These are phyloP conservation scores for Taeniopygia guttata DNA, from an alignment of 2,797 vertebrate species.

Conservation along the genomic window DNA sequence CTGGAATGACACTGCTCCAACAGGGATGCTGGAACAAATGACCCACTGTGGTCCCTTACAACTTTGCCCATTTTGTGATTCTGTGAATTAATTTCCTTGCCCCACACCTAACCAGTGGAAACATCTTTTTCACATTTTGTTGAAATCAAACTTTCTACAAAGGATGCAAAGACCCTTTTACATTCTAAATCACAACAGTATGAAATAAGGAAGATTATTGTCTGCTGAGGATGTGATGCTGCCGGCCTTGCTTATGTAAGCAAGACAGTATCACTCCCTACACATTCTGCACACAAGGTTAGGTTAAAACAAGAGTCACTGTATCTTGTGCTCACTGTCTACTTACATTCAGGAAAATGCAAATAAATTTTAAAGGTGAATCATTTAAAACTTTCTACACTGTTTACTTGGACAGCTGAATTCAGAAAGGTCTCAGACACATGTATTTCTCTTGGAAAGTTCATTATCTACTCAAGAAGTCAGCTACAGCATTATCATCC, in stretches of 20 bases:
- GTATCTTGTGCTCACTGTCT: background rate
- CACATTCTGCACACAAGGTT: background rate
- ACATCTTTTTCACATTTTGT: background rate
- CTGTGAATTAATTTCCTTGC: background rate
- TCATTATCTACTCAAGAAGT: background rate
- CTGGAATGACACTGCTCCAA: background rate
- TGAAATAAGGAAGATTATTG: background rate
- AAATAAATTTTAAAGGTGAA: background rate
- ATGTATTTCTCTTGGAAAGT: background rate
- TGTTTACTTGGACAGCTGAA: background rate
- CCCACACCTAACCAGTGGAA: background rate
- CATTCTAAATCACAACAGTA: background rate
- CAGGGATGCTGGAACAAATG: background rate
- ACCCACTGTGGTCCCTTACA: background rate
- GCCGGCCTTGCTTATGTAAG: background rate
- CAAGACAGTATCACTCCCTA: background rate
- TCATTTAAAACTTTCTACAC: background rate
- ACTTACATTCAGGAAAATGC: background rate
- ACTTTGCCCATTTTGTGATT: background rate
- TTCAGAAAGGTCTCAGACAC: background rate
- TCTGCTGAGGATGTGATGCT: background rate
- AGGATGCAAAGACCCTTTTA: background rate
- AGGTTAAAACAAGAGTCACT: background rate
- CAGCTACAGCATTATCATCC: background rate
- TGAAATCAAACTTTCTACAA: background rate